Evolutionary conservation across 2,113 vertebrate genomes (phyloP).

Genomic region (Entomyzon cyanotis): DNA sequence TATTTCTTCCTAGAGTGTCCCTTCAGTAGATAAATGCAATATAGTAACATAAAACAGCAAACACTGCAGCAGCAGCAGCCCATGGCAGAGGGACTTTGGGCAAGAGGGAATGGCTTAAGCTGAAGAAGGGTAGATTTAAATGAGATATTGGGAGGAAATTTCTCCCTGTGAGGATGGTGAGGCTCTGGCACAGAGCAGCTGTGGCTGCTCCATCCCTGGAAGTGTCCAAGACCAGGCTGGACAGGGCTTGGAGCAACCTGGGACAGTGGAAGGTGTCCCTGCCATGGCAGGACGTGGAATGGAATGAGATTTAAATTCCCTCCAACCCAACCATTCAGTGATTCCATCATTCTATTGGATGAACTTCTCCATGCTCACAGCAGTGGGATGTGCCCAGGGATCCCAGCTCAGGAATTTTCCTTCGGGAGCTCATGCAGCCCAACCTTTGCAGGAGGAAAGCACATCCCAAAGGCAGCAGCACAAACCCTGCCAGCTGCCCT

Average conservation of each 20-base stretch:
- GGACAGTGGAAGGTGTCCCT: not conserved
- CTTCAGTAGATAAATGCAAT: not conserved
- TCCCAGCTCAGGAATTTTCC: not conserved
- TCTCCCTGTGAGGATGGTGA: rapidly evolving
- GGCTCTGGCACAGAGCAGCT: not conserved
- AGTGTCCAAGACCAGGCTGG: not conserved
- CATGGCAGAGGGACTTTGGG: not conserved
- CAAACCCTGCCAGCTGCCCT: not conserved
- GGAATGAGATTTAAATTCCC: not conserved
- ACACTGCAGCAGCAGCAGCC: not conserved
- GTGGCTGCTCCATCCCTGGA: not conserved
- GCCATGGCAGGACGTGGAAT: not conserved
- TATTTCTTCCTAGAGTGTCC: not conserved
- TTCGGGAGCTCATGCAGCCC: rapidly evolving
- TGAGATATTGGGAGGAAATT: not conserved
- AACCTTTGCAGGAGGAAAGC: not conserved
- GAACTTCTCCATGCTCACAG: not conserved
- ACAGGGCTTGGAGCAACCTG: rapidly evolving
- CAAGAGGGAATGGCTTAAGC: not conserved
- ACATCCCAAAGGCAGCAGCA: not conserved
- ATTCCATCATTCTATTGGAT: not conserved
- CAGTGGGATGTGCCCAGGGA: too few species aligned
- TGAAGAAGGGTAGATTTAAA: not conserved
- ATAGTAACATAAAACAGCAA: not conserved
- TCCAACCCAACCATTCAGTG: not conserved